Evolutionary conservation across 2,888 invertebrate species (phyloP).

Genomic region (Apeira syringaria): DNA sequence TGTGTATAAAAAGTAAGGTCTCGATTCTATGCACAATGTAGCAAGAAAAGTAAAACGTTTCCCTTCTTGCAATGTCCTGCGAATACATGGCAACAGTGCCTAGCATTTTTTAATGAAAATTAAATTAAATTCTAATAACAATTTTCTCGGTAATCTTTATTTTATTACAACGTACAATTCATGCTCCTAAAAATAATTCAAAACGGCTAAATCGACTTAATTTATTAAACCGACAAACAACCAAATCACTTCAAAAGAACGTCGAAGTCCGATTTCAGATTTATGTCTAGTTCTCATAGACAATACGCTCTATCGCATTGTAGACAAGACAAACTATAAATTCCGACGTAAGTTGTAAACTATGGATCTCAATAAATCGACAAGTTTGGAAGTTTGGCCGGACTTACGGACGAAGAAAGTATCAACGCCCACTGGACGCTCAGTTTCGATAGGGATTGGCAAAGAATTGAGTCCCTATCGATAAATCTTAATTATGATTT

Average conservation of each 20-base stretch:
- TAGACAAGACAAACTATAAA: conserved; percentile 35
- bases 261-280: conserved; percentile 30
- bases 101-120: no score
- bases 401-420: conserved; percentile 81
- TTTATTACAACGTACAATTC: not conserved
- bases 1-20: no score
- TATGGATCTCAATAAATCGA: conserved; percentile 66
- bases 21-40: no score
- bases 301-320: conserved; percentile 30
- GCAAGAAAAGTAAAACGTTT: no score
- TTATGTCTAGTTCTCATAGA: conserved; percentile 26
- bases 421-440: conserved; percentile 59
- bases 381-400: conserved; percentile 73
- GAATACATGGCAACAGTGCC: no score
- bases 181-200: not conserved
- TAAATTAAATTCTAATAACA: no score
- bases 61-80: no score
- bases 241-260: conserved; percentile 12
- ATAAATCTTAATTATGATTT: conserved; percentile 21
- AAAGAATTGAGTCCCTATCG: conserved; percentile 12
- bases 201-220: not conserved
- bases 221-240: conserved; percentile 6
- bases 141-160: no score
- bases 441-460: conserved; percentile 38
- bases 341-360: conserved; percentile 29